Base-by-base conservation (phyloP, 2,888 invertebrate species). In the Himalopsyche tibetana region DNA sequence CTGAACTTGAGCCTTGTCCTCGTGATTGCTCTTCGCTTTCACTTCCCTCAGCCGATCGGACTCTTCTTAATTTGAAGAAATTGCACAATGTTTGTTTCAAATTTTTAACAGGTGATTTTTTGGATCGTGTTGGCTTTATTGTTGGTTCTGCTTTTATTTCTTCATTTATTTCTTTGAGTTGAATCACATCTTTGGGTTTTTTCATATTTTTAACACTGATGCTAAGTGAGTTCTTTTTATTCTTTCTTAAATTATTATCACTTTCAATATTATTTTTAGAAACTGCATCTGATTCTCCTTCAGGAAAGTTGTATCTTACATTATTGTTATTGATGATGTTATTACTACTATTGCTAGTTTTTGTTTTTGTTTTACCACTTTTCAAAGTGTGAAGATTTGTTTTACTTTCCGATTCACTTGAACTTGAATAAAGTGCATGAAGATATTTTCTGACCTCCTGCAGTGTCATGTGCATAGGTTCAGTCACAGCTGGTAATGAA, bases 41-140 rank as follows among this genome's bases (percentile, higher is more conserved):
- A 74, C 36, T 74, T 55, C 51, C 74, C 4, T 74, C 87, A 38
- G 69, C 40, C 0, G 86, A 86, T 80, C n/a, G 83, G 5, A 56
- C 56, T 79, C 92, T 91, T 79, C 92, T 91, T 92, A 96, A 96
- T 89, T 96, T 95, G 91, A 97, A 97, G 91, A 97, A 95, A 92
- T 96, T 97, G 91, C 97, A 97, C 90, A 97, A 94, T 82, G 96
- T 96, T 91, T 97, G 97, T 91, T 97, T 97, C 87, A 97, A 94
- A 91, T 95, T 96, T 89, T 93, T 92, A 84, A 94, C 93, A 9
- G 94, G 94, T 17, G 95, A 94, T 91, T 96, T 96, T 90, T 96
- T 96, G 88, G 93, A 91, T 89, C 94, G 94, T 85, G 91, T 91
- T 56, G 91, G 91, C 87, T 93, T 93, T 8, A 38, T 36, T 15